Evolutionary conservation across 2,888 invertebrate species (phyloP).

Genomic region (Unio delphinus): DNA sequence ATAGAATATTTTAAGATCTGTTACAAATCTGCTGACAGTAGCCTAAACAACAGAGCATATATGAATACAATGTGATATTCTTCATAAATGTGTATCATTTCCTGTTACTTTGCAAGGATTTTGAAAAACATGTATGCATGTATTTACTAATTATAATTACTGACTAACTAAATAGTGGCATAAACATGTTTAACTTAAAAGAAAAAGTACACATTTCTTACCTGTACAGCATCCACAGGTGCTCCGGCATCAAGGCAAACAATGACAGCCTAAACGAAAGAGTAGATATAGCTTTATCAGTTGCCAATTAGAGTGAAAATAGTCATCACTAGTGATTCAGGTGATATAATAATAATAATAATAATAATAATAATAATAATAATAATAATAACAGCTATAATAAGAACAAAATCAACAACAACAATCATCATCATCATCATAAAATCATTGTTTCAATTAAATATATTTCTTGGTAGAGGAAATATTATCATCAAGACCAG

Average conservation of each 20-base stretch:
- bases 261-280: constrained; percentile 82
- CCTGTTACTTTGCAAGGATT: too few relatives aligned
- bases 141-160: too few relatives aligned
- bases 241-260: constrained; percentile 89
- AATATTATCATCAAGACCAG: too few relatives aligned
- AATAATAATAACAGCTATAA: neutral
- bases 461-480: too few relatives aligned
- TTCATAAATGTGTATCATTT: too few relatives aligned
- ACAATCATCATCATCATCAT: neutral
- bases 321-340: too few relatives aligned
- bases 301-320: neutral
- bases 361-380: neutral
- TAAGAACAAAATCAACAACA: neutral
- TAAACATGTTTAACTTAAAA: neutral
- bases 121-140: too few relatives aligned
- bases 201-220: constrained; percentile 14
- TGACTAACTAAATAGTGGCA: too few relatives aligned
- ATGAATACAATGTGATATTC: too few relatives aligned
- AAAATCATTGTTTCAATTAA: neutral
- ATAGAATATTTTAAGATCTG: too few relatives aligned
- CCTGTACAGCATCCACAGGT: constrained; percentile 87
- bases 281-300: neutral
- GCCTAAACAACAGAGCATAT: too few relatives aligned
- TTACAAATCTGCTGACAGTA: too few relatives aligned
- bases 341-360: neutral